Conservation (phyloP, 2,113 vertebrate species). For the Charina bottae region DNA sequence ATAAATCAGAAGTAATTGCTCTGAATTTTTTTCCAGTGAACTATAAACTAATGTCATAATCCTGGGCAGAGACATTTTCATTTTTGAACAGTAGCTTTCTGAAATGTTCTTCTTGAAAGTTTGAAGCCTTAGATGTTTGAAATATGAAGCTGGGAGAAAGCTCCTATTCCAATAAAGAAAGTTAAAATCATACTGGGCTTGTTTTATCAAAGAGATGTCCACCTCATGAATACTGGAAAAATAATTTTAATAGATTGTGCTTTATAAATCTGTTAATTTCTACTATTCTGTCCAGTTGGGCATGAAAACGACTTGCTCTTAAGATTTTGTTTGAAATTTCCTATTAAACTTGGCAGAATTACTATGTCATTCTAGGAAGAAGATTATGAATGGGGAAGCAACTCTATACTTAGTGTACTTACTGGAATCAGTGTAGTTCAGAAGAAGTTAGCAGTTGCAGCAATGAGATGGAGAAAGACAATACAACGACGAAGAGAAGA, state of each 20-base stretch:
- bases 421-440: slow-evolving; percentile 87
- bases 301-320: not conserved
- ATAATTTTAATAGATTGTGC: not conserved
- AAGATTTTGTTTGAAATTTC: not conserved
- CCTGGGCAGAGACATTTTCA: not conserved
- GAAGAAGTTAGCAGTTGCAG: slow-evolving; percentile 86
- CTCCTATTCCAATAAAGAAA: not conserved
- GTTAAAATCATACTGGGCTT: not conserved
- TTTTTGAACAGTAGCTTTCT: not conserved
- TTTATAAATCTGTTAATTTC: not conserved
- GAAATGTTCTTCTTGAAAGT: not conserved
- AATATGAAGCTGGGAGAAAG: not conserved
- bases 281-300: not conserved
- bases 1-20: not conserved
- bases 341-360: slow-evolving; percentile 28
- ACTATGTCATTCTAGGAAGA: slow-evolving; percentile 83
- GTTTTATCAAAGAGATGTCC: not conserved
- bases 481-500: slow-evolving; percentile 78
- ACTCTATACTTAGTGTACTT: slow-evolving; percentile 85
- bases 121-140: not conserved
- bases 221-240: not conserved
- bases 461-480: slow-evolving; percentile 91
- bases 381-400: slow-evolving; percentile 95
- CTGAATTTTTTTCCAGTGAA: not conserved
- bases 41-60: not conserved